Base-by-base conservation (phyloP, 2,797 vertebrate species). In the Lepilemur ruficaudatus region DNA sequence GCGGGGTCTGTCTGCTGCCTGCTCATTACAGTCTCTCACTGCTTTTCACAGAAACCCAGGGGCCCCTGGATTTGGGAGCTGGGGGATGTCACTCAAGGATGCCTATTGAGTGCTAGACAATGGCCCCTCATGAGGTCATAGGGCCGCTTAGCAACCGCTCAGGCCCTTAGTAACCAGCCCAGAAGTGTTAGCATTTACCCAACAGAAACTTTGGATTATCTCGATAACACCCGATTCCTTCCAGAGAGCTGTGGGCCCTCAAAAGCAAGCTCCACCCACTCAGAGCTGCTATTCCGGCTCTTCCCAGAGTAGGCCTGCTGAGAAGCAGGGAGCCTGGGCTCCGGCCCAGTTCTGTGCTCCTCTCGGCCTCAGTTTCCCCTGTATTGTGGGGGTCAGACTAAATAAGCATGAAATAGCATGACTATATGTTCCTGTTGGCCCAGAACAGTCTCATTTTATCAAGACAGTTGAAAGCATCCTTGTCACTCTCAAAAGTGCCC, bases 91-190 rank as follows among this genome's bases (percentile, higher is more conserved):
- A 94, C 92, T 97, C 90, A 88, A 79, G 93, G 87, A 81, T 90
- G 92, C 94, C 96, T 97, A 95, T 91, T 98, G 95, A 96, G 57
- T 7, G 2, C 73, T 15, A 48, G 97, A 97, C 97, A 98, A 96
- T 97, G 76, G 95, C 88, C 93, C 86, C 86, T 96, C 97, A 82
- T 93, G 97, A 97, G 97, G 97, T 97, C 95, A 94, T 38, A 20
- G 20, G 2, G 92, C 96, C 20, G 4, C 97, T 95, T 98, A 97
- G 97, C 97, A 98, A 97, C 96, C 9, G 3, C 93, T 95, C 69
- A 93, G 96, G 92, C 95, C 94, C 97, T 96, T 97, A 93, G 95
- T 91, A 96, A 97, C 96, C 13, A 2, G 92, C 88, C 79, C 92
- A 92, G 87, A 91, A 94, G 93, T 81, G 87, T 93, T 94, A 94